A percentile compares a stretch with the other conserved stretches of the same genome.
phyloP scores from a whole-genome alignment of 37 sponge, comb jelly and placozoan genomes.

The Diacarnus erythraeanus region DNA sequence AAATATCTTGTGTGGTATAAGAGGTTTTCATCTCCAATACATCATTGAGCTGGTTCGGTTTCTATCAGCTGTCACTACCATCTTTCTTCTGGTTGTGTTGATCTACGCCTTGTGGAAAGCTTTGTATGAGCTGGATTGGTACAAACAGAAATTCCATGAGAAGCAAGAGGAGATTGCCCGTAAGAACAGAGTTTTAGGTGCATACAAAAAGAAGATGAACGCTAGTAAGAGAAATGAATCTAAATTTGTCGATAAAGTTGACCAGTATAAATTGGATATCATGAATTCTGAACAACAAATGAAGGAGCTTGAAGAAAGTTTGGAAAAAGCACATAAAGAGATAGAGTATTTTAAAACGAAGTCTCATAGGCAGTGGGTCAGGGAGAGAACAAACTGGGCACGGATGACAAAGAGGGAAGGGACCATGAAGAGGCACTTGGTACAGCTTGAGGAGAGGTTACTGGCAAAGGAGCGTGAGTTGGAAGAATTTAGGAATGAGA shows the following conservation, averaged over 20 bases:
- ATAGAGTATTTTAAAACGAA: background rate
- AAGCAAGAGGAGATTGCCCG: background rate
- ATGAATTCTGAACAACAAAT: background rate
- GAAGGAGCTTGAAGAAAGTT: background rate
- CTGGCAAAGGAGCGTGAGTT: background rate
- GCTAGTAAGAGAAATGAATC: background rate
- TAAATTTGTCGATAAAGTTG: background rate
- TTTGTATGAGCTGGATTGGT: background rate
- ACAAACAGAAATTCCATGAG: background rate
- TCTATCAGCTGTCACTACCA: background rate
- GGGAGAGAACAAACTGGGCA: background rate
- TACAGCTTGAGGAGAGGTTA: background rate
- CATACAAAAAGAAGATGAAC: background rate
- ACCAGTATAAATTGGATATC: background rate
- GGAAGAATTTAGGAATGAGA: background rate
- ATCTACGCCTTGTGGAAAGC: background rate
- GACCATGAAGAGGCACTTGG: background rate
- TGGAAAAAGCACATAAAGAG: background rate
- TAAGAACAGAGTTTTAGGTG: background rate
- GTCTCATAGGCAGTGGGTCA: background rate
- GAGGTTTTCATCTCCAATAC: background rate
- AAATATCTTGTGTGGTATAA: background rate
- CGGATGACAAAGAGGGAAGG: background rate
- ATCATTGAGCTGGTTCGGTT: background rate
- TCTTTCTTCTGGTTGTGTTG: background rate